Evolutionary conservation across 2,888 invertebrate genomes (phyloP), one percentile per base, ranked within the genome.

Genomic region (Brassicogethes aeneus): DNA sequence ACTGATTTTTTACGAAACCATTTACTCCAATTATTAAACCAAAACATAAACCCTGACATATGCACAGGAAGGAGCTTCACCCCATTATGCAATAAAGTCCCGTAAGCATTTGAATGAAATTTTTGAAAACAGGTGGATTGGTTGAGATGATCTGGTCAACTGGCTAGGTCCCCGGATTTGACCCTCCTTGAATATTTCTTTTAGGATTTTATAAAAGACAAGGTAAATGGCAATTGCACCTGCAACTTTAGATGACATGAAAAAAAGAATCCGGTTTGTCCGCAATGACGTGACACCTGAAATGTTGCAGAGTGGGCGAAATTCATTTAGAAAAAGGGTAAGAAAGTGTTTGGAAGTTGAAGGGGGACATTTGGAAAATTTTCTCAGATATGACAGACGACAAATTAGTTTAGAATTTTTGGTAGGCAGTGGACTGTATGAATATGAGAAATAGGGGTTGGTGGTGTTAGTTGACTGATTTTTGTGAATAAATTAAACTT

Each of bases 121-220:
- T n/a, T 33, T n/a, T n/a, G 33, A 33, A 33, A 33, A 33, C 33
- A 33, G 33, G n/a, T 33, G 33, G 33, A 33, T n/a, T n/a, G n/a
- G n/a, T n/a, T n/a, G n/a, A n/a, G n/a, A n/a, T n/a, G n/a, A n/a
- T n/a, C n/a, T n/a, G 14, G 14, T 33, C 12, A 33, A n/a, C 33
- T 14, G n/a, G 33, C 33, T 33, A n/a, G 33, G 33, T n/a, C 33
- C 14, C 33, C 33, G 14, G 33, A 33, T 33, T 33, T 33, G 33
- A 33, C 33, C 33, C 33, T 10, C 33, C 33, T 12, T 33, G 33
- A 33, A 7, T 33, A 12, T 14, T 33, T 33, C 33, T 33, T 33
- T n/a, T 33, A 12, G 33, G 33, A 12, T 14, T 33, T 33, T 33
- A 33, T 33, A n/a, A 33, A 33, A 12, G 33, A 33, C 5, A 33